Conservation (phyloP, 2,888 invertebrate species). For the Odontocerum albicorne region DNA sequence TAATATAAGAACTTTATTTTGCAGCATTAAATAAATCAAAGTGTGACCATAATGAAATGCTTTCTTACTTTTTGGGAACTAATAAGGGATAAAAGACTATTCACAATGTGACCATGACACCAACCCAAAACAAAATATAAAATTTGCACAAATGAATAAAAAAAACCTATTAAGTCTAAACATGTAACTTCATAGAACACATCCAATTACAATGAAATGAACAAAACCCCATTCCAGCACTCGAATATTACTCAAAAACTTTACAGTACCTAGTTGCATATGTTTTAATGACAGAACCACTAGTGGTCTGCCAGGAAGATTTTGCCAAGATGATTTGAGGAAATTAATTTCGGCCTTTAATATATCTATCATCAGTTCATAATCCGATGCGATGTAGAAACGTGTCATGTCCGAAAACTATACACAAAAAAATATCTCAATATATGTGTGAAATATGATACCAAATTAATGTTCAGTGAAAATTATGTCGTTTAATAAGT, state of each 20-base stretch:
- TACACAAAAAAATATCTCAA: constrained; percentile 44
- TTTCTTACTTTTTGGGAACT: no score
- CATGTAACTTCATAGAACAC: neutral
- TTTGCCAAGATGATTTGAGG: constrained; percentile 98
- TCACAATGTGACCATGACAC: neutral
- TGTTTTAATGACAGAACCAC: constrained; percentile 89
- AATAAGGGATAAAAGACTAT: neutral
- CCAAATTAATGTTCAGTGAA: neutral
- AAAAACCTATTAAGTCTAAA: neutral
- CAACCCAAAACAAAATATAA: neutral
- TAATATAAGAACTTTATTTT: no score
- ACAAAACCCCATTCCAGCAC: neutral
- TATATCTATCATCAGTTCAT: constrained; percentile 96
- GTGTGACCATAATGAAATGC: no score
- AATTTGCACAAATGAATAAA: neutral
- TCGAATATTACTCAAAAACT: neutral
- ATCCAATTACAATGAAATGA: neutral
- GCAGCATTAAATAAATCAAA: no score
- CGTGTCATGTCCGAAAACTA: constrained; percentile 97
- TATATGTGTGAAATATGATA: neutral
- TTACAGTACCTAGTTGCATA: constrained; percentile 79
- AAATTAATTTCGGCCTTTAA: constrained; percentile 97
- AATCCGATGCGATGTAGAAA: constrained; percentile 98
- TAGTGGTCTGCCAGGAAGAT: constrained; percentile 94
- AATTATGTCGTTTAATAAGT: no score